These are phyloP conservation scores for Eupeodes latifasciatus DNA, from an alignment of 2,888 invertebrate species.

Conservation along the genomic window DNA sequence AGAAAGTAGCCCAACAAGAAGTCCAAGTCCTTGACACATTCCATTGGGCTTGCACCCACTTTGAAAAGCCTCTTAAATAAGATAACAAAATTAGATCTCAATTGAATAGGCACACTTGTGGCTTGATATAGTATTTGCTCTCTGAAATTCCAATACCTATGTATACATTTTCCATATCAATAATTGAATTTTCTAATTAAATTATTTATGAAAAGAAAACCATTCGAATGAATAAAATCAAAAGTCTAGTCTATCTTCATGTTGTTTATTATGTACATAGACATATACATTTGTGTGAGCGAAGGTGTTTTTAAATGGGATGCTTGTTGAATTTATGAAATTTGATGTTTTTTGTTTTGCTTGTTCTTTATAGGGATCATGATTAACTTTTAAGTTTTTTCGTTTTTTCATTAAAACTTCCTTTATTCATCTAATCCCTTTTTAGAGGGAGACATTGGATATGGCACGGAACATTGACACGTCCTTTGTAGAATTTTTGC, in stretches of 20 bases:
- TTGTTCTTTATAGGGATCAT: neutral
- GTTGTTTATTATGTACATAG: neutral
- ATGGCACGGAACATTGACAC: neutral
- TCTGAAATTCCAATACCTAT: neutral
- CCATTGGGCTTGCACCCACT: neutral
- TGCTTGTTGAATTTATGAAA: constrained; percentile 3
- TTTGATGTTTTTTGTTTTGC: constrained; percentile 1
- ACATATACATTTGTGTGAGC: neutral
- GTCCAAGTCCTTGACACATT: constrained; percentile 8
- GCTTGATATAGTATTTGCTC: constrained; percentile 18
- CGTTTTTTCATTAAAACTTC: neutral
- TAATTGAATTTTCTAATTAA: constrained; percentile 43
- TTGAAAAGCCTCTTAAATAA: constrained; percentile 13
- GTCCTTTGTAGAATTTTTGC: neutral
- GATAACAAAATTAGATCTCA: constrained; percentile 42
- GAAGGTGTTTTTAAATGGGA: neutral
- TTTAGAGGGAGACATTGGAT: neutral
- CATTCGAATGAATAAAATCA: constrained; percentile 21
- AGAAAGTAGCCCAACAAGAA: neutral
- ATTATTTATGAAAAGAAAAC: constrained; percentile 3
- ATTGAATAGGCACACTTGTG: constrained; percentile 40
- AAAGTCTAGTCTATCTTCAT: constrained; percentile 5
- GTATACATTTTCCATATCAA: constrained; percentile 36
- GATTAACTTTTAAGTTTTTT: neutral
- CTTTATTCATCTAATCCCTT: neutral